These are phyloP conservation scores for Netelia inedita DNA, from an alignment of 2,888 invertebrate genomes.

Conservation along the genomic window DNA sequence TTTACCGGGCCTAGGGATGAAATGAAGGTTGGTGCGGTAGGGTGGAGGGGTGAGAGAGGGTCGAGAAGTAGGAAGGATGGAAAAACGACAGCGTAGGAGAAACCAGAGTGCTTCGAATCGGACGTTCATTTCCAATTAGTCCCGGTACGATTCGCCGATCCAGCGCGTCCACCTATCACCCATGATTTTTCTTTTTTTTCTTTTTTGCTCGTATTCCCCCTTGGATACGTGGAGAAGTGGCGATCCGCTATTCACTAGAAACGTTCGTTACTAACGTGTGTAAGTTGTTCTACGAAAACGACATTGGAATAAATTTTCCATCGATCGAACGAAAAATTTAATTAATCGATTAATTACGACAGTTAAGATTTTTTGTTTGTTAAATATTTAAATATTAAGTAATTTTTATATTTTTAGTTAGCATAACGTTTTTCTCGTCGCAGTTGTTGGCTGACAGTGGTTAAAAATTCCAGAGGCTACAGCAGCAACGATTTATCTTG, in stretches of 20 bases:
- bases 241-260: constrained; percentile 20
- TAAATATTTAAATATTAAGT: no score
- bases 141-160: constrained; percentile 54
- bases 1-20: constrained; percentile 35
- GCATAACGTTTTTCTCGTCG: no score
- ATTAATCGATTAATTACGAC: not conserved
- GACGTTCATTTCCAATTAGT: constrained; percentile 69
- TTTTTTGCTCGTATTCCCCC: constrained; percentile 35
- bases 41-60: constrained; percentile 4
- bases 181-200: constrained; percentile 31
- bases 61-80: constrained; percentile 23
- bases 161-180: constrained; percentile 61
- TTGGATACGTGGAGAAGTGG: constrained; percentile 31
- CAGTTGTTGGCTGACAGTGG: no score
- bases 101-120: constrained; percentile 61
- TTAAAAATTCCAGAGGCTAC: no score
- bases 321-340: not conserved
- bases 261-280: not conserved
- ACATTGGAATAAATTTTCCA: not conserved
- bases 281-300: not conserved
- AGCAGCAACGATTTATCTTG: no score
- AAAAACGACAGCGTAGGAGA: constrained; percentile 55
- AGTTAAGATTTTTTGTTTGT: no score
- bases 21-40: not conserved
- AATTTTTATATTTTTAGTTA: no score